These are phyloP conservation scores for Nezara viridula DNA, from an alignment of 2,888 invertebrate genomes.

Conservation along the genomic window DNA sequence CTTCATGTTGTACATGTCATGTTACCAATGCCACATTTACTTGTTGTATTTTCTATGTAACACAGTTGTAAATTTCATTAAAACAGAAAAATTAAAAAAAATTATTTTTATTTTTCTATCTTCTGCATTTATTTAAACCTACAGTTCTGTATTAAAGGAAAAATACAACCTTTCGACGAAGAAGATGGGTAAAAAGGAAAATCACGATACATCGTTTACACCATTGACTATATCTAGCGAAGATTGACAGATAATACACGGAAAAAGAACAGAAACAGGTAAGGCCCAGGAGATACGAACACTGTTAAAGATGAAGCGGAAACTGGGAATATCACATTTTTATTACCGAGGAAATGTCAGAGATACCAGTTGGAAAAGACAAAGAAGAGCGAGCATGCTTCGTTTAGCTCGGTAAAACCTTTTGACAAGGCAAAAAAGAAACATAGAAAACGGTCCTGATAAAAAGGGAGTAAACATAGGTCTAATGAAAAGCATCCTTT, in stretches of 20 bases:
- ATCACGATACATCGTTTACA: background rate
- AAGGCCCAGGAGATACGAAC: background rate
- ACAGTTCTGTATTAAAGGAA: too few relatives aligned
- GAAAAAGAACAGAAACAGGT: background rate
- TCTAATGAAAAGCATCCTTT: constrained; percentile 28
- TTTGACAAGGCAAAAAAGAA: constrained; percentile 11
- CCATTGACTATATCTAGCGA: background rate
- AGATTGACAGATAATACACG: background rate
- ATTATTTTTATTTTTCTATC: too few relatives aligned
- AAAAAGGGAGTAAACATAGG: constrained; percentile 16
- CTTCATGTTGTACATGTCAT: too few relatives aligned
- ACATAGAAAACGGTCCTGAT: constrained; percentile 4
- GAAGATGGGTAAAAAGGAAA: too few relatives aligned
- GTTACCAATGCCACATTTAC: too few relatives aligned
- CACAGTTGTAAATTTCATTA: too few relatives aligned
- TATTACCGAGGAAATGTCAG: background rate
- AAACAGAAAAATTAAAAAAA: too few relatives aligned
- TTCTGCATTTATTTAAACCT: too few relatives aligned
- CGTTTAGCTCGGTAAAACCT: constrained; percentile 5
- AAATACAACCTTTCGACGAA: too few relatives aligned
- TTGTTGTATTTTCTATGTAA: too few relatives aligned
- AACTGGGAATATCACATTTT: background rate
- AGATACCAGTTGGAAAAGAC: background rate
- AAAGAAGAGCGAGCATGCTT: background rate
- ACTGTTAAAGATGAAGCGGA: background rate